Evolutionary conservation across 2,113 vertebrate species (phyloP).

Genomic region (Piaya cayana): DNA sequence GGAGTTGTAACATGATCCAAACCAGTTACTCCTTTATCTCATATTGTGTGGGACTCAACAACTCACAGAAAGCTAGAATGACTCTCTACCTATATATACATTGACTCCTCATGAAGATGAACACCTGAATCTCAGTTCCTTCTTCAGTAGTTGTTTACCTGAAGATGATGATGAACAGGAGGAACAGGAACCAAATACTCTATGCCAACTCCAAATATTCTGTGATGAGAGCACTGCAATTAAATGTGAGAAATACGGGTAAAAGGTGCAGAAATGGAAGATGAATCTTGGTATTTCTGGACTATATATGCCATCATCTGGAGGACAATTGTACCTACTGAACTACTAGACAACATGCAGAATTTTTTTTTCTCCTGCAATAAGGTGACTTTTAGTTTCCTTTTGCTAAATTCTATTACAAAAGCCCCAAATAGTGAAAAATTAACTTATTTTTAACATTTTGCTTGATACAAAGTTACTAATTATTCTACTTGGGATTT

Average conservation of each 20-base stretch:
- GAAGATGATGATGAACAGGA: neutral
- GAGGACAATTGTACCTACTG: neutral
- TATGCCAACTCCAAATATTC: neutral
- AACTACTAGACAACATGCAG: neutral
- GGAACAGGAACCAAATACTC: neutral
- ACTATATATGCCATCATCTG: neutral
- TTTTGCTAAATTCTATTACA: neutral
- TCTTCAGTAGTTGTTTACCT: neutral
- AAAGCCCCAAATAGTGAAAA: neutral
- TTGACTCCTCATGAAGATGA: neutral
- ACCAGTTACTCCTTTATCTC: neutral
- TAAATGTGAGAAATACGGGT: neutral
- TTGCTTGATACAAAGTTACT: neutral
- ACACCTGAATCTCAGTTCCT: neutral
- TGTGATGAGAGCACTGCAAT: neutral
- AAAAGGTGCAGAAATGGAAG: neutral
- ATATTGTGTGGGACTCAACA: neutral
- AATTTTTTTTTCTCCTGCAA: neutral
- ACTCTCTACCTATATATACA: neutral
- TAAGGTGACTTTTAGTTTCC: neutral
- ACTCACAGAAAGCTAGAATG: neutral
- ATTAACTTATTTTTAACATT: neutral
- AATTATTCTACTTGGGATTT: neutral
- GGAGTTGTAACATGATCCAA: neutral
- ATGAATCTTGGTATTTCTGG: neutral